Base-by-base conservation (phyloP, 2,797 vertebrate genomes). In the Melanotaenia nigrans region DNA sequence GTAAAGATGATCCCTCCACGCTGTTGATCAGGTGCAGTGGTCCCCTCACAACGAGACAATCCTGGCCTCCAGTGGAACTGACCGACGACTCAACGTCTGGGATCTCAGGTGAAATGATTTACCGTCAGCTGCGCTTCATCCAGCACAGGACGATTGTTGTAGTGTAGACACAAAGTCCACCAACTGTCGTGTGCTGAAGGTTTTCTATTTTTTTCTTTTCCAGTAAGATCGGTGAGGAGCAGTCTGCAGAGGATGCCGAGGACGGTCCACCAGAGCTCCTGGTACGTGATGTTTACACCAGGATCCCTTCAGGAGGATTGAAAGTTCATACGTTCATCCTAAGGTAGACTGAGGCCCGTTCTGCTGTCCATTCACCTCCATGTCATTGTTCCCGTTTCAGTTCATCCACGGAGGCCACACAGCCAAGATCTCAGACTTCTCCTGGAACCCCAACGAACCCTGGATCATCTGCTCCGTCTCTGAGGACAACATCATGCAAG, bases 211-310 rank as follows among this genome's bases (percentile, higher is more conserved):
- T 28, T 28, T 28, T 28, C 25, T 28, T 28, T 28, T 28, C 25
- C 89, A 99, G 97, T 93, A 99, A 99, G 96, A 99, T 99, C 61
- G 97, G 98, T 85, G 97, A 99, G 83, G 98, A 99, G 51, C 97
- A 99, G 63, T 98, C 97, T 1, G 96, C 97, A 4, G 98, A 99
- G 77, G 97, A 99, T 90, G 97, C 97, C 76, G 98, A 99, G 85
- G 97, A 99, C 56, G 97, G 97, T 0, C 97, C 97, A 81, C 97
- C 97, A 30, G 97, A 99, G 87, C 93, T 99, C 68, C 77, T 99
- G 97, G 98, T 98, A 74, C 90, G 96, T 85, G 79, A 11, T 42
- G 6, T 22, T 16, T 20, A 18, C 13, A 4, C 25, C 22, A 20
- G 9, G 13, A 2, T 49, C 25, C 25, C 25, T 25, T 25, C 25